A percentile compares a stretch with the other conserved stretches of the same genome.
Conservation (phyloP, 1,140 invertebrate species). For the Bombus balteatus region DNA sequence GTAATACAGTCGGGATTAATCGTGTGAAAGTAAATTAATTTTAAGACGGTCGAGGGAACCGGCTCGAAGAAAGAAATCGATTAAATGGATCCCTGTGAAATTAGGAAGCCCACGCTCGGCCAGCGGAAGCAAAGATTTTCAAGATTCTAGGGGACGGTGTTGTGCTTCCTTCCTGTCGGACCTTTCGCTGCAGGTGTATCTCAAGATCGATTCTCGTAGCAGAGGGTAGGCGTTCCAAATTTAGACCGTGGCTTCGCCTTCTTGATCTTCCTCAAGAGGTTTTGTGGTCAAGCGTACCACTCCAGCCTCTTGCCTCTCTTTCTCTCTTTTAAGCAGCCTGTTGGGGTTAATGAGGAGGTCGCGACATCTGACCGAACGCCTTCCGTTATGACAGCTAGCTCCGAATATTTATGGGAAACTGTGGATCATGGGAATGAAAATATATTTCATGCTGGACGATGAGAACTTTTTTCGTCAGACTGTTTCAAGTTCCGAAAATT, state of each 20-base stretch:
- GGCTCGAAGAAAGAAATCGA: constrained; percentile 14
- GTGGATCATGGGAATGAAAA: constrained; percentile 72
- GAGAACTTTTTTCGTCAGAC: not conserved
- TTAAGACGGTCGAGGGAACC: not conserved
- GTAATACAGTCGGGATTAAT: not conserved
- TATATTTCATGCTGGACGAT: not conserved
- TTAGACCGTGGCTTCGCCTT: constrained; percentile 65
- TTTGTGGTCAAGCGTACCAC: constrained; percentile 74
- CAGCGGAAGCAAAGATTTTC: constrained; percentile 71
- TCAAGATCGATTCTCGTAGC: constrained; percentile 49
- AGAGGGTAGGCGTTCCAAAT: constrained; percentile 77
- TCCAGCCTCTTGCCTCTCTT: constrained; percentile 21
- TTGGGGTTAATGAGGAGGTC: constrained; percentile 73
- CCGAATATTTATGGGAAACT: constrained; percentile 76
- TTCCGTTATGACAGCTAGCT: constrained; percentile 76
- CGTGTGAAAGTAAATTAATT: constrained; percentile 40
- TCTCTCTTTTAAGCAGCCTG: constrained; percentile 23
- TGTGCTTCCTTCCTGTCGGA: constrained; percentile 67
- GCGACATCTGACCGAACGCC: constrained; percentile 74
- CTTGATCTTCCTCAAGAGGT: constrained; percentile 68
- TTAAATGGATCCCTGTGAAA: constrained; percentile 33
- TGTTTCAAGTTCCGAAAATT: not conserved
- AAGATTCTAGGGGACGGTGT: constrained; percentile 61
- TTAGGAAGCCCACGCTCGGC: not conserved
- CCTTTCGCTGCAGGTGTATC: constrained; percentile 75